Evolutionary conservation across 2,888 invertebrate species (phyloP), one percentile per base, ranked within the genome.

Genomic region (Leptogaster cylindrica): DNA sequence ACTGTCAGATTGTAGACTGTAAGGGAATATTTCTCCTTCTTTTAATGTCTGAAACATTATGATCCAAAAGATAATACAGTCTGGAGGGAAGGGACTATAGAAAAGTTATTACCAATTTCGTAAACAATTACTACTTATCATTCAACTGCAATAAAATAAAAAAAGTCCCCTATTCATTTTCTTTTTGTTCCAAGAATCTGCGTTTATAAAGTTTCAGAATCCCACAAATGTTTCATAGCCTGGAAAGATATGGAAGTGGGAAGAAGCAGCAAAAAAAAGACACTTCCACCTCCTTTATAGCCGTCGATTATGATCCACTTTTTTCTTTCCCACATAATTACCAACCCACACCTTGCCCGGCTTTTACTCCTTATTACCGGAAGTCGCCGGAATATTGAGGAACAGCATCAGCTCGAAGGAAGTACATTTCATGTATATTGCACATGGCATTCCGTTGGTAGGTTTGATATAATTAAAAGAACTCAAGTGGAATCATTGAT

Each of bases 391-490:
- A n/a, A n/a, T n/a, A n/a, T n/a, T n/a, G n/a, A n/a, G n/a, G n/a
- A n/a, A n/a, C n/a, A n/a, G n/a, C n/a, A n/a, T n/a, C n/a, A n/a
- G n/a, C n/a, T n/a, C n/a, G n/a, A 41, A 20, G 58, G 58, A 58
- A 58, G 58, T 27, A 25, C 58, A 14, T 41, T 39, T n/a, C n/a
- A 12, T 5, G 12, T 33, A 10, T 39, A 41, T 41, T 41, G 25
- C 23, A 27, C 20, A 41, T 8, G 8, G 8, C 16, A 16, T 52
- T 41, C 41, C 41, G 10, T 7, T 25, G 33, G 46, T 63, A 63
- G 63, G 44, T 58, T 63, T 63, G 63, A 63, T 63, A 46, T 63
- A 63, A 63, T 63, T 63, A 63, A 63, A 63, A 46, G 41, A 63
- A 63, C 46, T 31, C 63, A 63, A 46, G 44, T 63, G 63, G 63